Conservation (phyloP, 1,140 invertebrate genomes). For the Eumeta japonica region DNA sequence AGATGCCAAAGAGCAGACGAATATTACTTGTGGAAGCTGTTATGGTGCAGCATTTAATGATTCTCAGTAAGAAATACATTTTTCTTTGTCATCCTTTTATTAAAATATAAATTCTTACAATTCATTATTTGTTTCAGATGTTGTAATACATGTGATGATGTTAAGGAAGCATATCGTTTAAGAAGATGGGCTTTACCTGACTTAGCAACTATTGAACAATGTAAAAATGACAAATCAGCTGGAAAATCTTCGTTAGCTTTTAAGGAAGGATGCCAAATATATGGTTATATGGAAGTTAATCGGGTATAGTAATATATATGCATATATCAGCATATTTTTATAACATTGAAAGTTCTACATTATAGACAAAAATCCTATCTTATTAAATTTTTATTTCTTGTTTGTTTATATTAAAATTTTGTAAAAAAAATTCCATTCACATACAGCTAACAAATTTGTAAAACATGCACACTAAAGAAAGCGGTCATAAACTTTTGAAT, state of each 20-base stretch:
- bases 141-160: slow-evolving; percentile 96
- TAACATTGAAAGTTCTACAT: no score
- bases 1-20: slow-evolving; percentile 8
- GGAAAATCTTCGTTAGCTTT: slow-evolving; percentile 74
- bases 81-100: not conserved
- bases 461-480: no score
- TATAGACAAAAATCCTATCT: no score
- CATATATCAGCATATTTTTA: no score
- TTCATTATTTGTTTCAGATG: slow-evolving; percentile 65
- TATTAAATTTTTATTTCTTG: no score
- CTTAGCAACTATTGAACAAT: slow-evolving; percentile 81
- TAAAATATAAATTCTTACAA: slow-evolving; percentile 1
- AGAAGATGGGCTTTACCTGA: slow-evolving; percentile 85
- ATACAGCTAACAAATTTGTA: no score
- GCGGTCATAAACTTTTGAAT: no score
- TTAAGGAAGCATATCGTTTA: slow-evolving; percentile 86
- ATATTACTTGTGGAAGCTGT: slow-evolving; percentile 65
- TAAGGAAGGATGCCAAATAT: slow-evolving; percentile 91
- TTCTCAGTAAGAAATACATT: slow-evolving; percentile 61
- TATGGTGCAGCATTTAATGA: slow-evolving; percentile 81
- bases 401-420: no score
- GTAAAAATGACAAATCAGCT: slow-evolving; percentile 76
- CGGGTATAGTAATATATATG: slow-evolving; percentile 69
- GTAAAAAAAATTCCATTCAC: no score
- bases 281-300: slow-evolving; percentile 93